Percentiles rank a stretch among this genome's conserved stretches.
Conservation (phyloP, 2,797 vertebrate species). For the Gila robusta region DNA sequence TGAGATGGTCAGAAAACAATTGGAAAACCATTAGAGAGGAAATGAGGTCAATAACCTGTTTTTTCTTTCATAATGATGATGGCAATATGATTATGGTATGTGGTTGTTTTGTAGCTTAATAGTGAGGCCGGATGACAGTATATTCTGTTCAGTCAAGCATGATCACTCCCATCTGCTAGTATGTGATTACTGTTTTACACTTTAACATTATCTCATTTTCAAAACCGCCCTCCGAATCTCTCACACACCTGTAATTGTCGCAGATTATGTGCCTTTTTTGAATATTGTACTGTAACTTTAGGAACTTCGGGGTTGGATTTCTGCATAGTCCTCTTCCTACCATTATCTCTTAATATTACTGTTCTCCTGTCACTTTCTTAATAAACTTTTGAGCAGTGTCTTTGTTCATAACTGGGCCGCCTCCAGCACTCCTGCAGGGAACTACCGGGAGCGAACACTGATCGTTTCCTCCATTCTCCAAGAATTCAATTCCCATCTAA, state of each 20-base stretch:
- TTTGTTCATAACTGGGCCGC: constrained; percentile 23
- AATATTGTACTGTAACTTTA: not conserved
- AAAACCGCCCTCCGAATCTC: not conserved
- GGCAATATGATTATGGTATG: constrained; percentile 44
- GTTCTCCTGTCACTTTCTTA: constrained; percentile 39
- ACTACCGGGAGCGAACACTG: constrained; percentile 40
- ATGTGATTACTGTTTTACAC: constrained; percentile 67
- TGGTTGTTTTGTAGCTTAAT: constrained; percentile 30
- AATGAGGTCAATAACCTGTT: constrained; percentile 28
- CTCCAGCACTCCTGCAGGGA: constrained; percentile 15
- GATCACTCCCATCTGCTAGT: constrained; percentile 60
- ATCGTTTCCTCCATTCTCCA: constrained; percentile 32
- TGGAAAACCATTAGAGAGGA: constrained; percentile 37
- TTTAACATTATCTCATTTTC: constrained; percentile 64
- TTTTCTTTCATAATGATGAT: constrained; percentile 35
- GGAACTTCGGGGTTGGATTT: not conserved
- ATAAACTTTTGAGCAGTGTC: constrained; percentile 3
- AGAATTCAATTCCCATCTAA: constrained; percentile 48
- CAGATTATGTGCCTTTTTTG: not conserved
- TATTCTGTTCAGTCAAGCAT: constrained; percentile 59
- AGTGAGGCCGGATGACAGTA: constrained; percentile 51
- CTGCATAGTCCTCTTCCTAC: constrained; percentile 1
- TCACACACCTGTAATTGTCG: constrained; percentile 29
- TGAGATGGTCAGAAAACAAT: constrained; percentile 30
- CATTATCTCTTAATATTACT: constrained; percentile 52